Evolutionary conservation across 1,140 invertebrate genomes (phyloP).

Genomic region (Oryctes rhinoceros): DNA sequence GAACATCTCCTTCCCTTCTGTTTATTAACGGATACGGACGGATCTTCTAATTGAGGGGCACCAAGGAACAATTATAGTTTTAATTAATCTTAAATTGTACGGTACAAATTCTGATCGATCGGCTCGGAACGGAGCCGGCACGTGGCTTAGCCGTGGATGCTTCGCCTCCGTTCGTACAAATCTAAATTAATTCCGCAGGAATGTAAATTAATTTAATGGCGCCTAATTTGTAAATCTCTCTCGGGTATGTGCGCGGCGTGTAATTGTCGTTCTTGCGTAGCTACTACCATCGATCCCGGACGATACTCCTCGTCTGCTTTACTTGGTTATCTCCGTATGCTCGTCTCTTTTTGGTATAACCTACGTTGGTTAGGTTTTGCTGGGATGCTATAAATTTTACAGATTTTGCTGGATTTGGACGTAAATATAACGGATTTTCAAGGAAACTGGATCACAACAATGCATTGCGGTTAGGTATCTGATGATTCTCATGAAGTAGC

Average conservation of each 20-base stretch:
- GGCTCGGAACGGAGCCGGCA: not conserved
- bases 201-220: constrained; percentile 40
- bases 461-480: no score
- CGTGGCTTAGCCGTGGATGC: not conserved
- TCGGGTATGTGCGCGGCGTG: constrained; percentile 7
- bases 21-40: constrained; percentile 26
- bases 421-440: no score
- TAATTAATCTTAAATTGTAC: constrained; percentile 41
- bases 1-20: not conserved
- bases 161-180: not conserved
- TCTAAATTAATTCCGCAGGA: constrained; percentile 38
- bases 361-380: no score
- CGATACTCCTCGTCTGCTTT: not conserved
- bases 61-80: constrained; percentile 39
- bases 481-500: no score
- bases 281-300: constrained; percentile 2
- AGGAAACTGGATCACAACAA: no score
- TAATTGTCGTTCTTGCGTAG: constrained; percentile 21
- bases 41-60: constrained; percentile 23
- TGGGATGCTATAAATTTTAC: no score
- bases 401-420: no score
- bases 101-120: constrained; percentile 34
- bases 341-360: no score
- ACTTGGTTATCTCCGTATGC: no score
- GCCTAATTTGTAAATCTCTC: constrained; percentile 40